Base-by-base conservation (phyloP, 1,140 invertebrate genomes). In the Radopholus similis region DNA sequence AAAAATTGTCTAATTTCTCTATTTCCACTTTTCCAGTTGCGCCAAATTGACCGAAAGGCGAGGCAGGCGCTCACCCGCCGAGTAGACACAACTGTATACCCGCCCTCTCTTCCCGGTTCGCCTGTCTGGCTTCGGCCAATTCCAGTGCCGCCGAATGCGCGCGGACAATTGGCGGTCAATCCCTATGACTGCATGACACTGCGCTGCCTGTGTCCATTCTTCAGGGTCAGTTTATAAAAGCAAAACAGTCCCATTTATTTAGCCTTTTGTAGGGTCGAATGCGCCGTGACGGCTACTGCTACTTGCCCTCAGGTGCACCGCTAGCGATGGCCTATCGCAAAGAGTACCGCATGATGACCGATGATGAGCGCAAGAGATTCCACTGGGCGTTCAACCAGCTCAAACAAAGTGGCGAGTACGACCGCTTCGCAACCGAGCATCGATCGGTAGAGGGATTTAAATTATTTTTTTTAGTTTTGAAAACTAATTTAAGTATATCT, bases 301-400 rank as follows among this genome's bases (percentile, higher is more conserved):
- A 72, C 30, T 57, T 78, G 23, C 37, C 18, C 38, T 30, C 5
- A 34, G 76, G 76, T 23, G 30, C 55, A 32, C 75, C 75, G 15
- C 59, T 80, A 40, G n/a, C 38, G 28, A 80, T 79, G 74, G 76
- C 71, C 34, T 77, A 78, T 58, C 58, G 81, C 57, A 84, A 68
- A 80, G 83, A 57, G 68, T 84, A 84, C 71, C 68, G 83, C 34
- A 82, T 80, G 74, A 66, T 85, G 68, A 83, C 74, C 1, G 82
- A 83, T 32, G 68, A 81, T 15, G 83, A 85, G 68, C 66, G 83
- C 55, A 53, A 64, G 4, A 68, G 74, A 23, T 84, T 76, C 66
- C 84, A 85, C 63, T 68, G 68, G 28, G 84, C 84, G 23, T 32
- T 85, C 18, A 83, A 80, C 51, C 66, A 73, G 11, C 66, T 85